Evolutionary conservation across 2,888 invertebrate species (phyloP), one percentile per base, ranked within the genome.

Genomic region (Steinernema carpocapsae): DNA sequence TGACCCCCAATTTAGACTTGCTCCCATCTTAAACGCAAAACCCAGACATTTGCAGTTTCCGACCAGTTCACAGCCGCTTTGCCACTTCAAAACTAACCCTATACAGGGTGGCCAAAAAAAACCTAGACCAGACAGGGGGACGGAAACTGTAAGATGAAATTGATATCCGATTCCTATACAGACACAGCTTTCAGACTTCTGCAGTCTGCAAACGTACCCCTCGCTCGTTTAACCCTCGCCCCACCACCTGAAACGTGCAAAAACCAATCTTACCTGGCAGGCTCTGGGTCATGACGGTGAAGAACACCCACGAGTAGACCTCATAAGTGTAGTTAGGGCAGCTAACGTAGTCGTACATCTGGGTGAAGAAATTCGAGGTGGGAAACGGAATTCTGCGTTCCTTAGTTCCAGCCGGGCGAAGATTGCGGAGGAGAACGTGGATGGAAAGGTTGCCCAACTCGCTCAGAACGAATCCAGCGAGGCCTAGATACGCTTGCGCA

Each of bases 311-410:
- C 19, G 96, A 92, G 70, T 93, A 92, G 37, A 94, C 91, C 89
- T 99, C 99, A 87, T 97, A 99, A 0, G 96, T 95, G 89, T 99
- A 99, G 90, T 99, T 99, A n/a, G 99, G 97, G 87, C 99, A 99
- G 12, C 97, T 97, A 0, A 99, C 97, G 76, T 92, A 91, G 88
- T 93, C 92, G 90, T 95, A 97, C 24, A 99, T 90, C 29, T 89
- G 88, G 0, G 94, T 95, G 82, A 97, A 91, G 29, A 82, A 79
- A 51, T 84, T 82, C 42, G 76, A 75, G 42, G 84, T 78, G 19
- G 82, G 83, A 45, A 51, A 75, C 12, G 82, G 82, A 22, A 99
- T 93, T 87, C 92, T 93, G 74, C 97, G 91, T 51, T 93, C 92
- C 85, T 92, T 94, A 24, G 94, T 93, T 73, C 97, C 97, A 86